Conservation (phyloP, 2,113 vertebrate genomes). For the Australoheros scitulus region DNA sequence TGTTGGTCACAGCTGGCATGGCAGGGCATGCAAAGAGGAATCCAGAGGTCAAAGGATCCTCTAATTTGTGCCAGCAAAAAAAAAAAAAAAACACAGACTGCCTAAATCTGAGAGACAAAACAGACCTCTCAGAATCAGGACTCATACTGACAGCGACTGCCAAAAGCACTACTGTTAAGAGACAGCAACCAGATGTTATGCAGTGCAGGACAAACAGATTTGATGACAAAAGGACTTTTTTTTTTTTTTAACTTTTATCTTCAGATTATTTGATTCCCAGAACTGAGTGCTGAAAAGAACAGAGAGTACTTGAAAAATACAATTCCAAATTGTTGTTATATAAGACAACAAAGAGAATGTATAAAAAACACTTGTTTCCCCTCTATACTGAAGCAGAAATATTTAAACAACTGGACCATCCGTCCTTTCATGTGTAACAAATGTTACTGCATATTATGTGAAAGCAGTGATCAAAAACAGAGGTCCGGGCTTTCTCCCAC, state of each 20-base stretch:
- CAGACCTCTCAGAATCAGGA: slow-evolving; percentile 25
- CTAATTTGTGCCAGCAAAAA: slow-evolving; percentile 44
- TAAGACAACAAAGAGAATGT: neutral
- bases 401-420: neutral
- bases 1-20: slow-evolving; percentile 65
- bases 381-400: neutral
- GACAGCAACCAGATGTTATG: slow-evolving; percentile 59
- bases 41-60: slow-evolving; percentile 70
- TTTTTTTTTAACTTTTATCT: neutral
- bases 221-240: slow-evolving; percentile 19
- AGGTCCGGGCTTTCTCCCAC: slow-evolving; percentile 32
- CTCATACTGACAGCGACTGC: slow-evolving; percentile 8
- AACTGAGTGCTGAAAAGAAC: slow-evolving; percentile 46
- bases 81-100: neutral
- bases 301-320: slow-evolving; percentile 7
- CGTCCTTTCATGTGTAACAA: neutral
- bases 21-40: slow-evolving; percentile 55
- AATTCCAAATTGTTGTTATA: slow-evolving; percentile 29
- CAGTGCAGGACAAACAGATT: slow-evolving; percentile 4
- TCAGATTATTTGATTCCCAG: slow-evolving; percentile 49
- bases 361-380: slow-evolving; percentile 8
- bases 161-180: slow-evolving; percentile 44
- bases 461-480: slow-evolving; percentile 26
- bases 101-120: slow-evolving; percentile 51
- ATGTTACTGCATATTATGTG: slow-evolving; percentile 20